Conservation (phyloP, 2,797 vertebrate genomes). For the Acipenser oxyrinchus region DNA sequence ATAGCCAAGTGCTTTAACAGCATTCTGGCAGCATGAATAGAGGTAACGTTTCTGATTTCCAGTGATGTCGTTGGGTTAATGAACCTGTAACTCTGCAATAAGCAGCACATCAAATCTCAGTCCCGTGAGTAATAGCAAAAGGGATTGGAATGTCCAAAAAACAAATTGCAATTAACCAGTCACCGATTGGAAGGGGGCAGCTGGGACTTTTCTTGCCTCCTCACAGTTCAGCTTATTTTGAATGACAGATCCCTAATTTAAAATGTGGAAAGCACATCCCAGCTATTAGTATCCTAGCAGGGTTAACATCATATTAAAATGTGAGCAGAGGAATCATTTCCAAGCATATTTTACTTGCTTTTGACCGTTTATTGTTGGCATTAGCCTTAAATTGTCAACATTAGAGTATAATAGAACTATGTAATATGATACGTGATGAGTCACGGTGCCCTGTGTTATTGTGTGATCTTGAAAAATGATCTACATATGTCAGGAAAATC, state of each 20-base stretch:
- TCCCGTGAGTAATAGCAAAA: neutral
- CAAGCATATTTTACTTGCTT: too few relatives aligned
- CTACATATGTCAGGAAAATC: too few relatives aligned
- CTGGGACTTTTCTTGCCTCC: neutral
- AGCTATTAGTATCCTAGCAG: neutral
- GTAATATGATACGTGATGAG: too few relatives aligned
- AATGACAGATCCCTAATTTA: neutral
- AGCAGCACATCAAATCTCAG: neutral
- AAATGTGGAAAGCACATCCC: neutral
- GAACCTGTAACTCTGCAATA: neutral
- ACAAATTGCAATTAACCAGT: constrained; percentile 2
- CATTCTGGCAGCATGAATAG: too few relatives aligned
- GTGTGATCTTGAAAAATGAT: too few relatives aligned
- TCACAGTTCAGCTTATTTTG: neutral
- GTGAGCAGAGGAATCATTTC: neutral
- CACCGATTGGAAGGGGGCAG: constrained; percentile 1
- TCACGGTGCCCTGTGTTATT: too few relatives aligned
- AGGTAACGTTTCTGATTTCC: neutral
- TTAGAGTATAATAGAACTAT: too few relatives aligned
- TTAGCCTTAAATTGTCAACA: too few relatives aligned
- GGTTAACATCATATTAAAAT: constrained; percentile 1
- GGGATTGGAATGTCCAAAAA: constrained; percentile 2
- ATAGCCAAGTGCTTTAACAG: too few relatives aligned
- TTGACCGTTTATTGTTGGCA: too few relatives aligned
- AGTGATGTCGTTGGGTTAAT: neutral